Percentiles rank a stretch among this genome's conserved stretches.
These are phyloP conservation scores for Allolobophora icterica DNA, from an alignment of 2,888 invertebrate species.

Conservation along the genomic window DNA sequence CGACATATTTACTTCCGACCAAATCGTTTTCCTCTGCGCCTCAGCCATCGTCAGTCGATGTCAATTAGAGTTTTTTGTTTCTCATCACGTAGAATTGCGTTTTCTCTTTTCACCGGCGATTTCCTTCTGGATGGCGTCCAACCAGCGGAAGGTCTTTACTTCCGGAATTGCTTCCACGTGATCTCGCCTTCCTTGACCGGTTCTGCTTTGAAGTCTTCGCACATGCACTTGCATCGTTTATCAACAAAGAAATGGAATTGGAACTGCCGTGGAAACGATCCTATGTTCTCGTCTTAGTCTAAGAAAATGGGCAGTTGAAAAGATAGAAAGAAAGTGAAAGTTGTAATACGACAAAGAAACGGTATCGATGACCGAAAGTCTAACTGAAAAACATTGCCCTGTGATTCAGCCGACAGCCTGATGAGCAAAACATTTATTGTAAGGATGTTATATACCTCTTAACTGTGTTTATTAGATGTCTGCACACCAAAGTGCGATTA, in stretches of 20 bases:
- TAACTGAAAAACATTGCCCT: neutral
- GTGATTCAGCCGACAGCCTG: too few relatives aligned
- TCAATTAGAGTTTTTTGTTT: neutral
- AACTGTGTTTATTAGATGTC: too few relatives aligned
- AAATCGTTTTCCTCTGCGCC: neutral
- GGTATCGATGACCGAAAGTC: neutral
- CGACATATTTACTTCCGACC: neutral
- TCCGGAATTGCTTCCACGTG: constrained; percentile 1
- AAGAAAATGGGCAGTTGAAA: neutral
- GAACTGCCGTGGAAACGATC: neutral
- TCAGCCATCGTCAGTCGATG: too few relatives aligned
- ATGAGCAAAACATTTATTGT: neutral
- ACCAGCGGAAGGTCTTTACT: neutral
- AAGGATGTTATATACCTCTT: too few relatives aligned
- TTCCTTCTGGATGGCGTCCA: neutral
- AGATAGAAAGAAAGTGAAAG: neutral
- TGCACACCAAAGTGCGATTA: too few relatives aligned
- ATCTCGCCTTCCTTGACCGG: neutral
- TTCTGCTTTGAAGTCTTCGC: neutral
- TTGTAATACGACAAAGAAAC: neutral
- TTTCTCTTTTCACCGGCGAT: neutral
- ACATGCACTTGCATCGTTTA: neutral
- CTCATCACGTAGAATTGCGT: constrained; percentile 8
- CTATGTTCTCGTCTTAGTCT: neutral
- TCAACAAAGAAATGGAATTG: neutral